Evolutionary conservation across 2,888 invertebrate species (phyloP).

Genomic region (Xanthia togata): DNA sequence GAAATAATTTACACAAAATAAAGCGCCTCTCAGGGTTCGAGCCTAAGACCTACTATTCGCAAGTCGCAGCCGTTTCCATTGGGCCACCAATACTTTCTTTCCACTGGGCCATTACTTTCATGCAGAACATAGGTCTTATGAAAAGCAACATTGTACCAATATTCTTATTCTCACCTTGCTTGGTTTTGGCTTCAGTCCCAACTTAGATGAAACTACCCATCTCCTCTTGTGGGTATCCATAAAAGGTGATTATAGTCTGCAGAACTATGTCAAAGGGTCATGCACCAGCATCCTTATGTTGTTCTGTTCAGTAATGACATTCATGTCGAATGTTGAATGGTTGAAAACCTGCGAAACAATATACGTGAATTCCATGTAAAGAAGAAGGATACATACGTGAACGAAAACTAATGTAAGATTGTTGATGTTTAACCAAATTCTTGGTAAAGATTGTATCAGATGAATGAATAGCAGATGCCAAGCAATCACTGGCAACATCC

Average conservation of each 20-base stretch:
- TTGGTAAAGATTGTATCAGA: slow-evolving; percentile 23
- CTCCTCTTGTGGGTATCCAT: neutral
- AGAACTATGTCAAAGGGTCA: neutral
- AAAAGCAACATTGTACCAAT: neutral
- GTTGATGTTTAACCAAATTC: slow-evolving; percentile 39
- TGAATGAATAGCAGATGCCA: slow-evolving; percentile 23
- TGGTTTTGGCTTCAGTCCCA: neutral
- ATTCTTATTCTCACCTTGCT: neutral
- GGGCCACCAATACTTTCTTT: too few relatives aligned
- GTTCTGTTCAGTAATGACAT: neutral
- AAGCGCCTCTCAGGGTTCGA: too few relatives aligned
- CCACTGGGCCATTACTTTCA: too few relatives aligned
- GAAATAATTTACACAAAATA: too few relatives aligned
- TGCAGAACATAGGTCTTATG: neutral
- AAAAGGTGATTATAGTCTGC: neutral
- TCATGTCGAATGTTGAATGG: neutral
- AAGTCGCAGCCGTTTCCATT: too few relatives aligned
- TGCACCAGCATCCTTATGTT: neutral
- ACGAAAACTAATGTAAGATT: too few relatives aligned
- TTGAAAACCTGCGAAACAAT: neutral
- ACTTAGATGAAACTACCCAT: neutral
- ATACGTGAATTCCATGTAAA: too few relatives aligned
- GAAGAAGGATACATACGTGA: too few relatives aligned
- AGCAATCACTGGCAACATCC: slow-evolving; percentile 26
- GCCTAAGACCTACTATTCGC: too few relatives aligned